phyloP scores from a whole-genome alignment of 2,113 vertebrate genomes.

The Petromus typicus region DNA sequence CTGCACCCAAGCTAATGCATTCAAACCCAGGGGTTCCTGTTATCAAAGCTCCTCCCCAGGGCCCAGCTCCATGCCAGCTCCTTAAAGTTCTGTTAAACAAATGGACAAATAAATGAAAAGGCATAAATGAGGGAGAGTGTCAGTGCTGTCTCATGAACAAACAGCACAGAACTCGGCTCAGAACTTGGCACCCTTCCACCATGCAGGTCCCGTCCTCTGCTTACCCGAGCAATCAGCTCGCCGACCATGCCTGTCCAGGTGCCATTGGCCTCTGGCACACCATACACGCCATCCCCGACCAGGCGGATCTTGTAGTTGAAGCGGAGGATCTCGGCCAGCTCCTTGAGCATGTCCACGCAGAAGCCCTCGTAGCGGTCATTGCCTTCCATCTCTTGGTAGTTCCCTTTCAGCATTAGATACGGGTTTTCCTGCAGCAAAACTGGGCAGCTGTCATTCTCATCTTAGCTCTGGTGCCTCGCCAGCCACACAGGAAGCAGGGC shows the following conservation, averaged over 20 bases:
- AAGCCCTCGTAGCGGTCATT: constrained; percentile 98
- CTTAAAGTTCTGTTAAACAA: background rate
- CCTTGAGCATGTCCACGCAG: constrained; percentile 98
- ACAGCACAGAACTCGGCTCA: too few species aligned
- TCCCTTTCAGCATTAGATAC: constrained; percentile 97
- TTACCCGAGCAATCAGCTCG: constrained; percentile 97
- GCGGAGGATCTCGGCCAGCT: constrained; percentile 95
- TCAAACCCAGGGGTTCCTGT: background rate
- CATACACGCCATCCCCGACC: constrained; percentile 95
- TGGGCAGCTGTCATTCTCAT: constrained; percentile 90
- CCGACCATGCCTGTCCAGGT: constrained; percentile 99
- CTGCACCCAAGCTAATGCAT: background rate
- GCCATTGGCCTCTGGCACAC: constrained; percentile 94
- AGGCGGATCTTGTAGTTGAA: constrained; percentile 98
- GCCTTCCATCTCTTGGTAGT: constrained; percentile 96
- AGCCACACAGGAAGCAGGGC: background rate
- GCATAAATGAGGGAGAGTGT: accelerated
- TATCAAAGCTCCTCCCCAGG: background rate
- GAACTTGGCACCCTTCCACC: accelerated
- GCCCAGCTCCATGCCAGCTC: background rate
- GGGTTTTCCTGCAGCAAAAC: constrained; percentile 97
- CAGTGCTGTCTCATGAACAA: background rate
- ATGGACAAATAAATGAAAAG: background rate
- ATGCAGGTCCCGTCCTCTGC: constrained; percentile 43
- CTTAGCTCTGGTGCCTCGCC: constrained; percentile 83